Percentiles rank a stretch among this genome's conserved stretches.
Conservation (phyloP, 2,113 vertebrate genomes). For the Cololabis saira region DNA sequence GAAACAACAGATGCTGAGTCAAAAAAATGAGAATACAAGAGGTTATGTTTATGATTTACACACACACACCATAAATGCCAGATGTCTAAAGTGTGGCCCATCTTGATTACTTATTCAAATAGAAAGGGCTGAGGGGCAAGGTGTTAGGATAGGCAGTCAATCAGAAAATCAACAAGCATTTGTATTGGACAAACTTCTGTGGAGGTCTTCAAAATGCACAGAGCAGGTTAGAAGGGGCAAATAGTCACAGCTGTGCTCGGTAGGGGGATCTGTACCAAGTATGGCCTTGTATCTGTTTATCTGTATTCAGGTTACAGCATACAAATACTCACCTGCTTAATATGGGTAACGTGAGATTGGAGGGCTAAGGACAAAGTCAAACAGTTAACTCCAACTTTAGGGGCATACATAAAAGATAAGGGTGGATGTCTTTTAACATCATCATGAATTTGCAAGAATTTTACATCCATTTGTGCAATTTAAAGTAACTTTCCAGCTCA, state of each 20-base stretch:
- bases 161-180: too few relatives aligned
- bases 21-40: slow-evolving; percentile 10
- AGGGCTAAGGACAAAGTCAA: slow-evolving; percentile 51
- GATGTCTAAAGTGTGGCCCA: slow-evolving; percentile 15
- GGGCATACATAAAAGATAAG: slow-evolving; percentile 15
- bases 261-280: slow-evolving; percentile 32
- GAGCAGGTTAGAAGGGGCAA: slow-evolving; percentile 38
- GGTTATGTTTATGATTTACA: slow-evolving; percentile 19
- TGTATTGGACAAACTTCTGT: neutral
- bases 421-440: neutral
- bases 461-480: too few relatives aligned
- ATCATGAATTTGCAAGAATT: too few relatives aligned
- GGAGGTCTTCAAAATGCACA: slow-evolving; percentile 17
- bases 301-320: slow-evolving; percentile 45
- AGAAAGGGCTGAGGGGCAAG: neutral
- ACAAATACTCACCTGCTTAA: slow-evolving; percentile 55
- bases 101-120: slow-evolving; percentile 19
- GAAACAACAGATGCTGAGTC: slow-evolving; percentile 59
- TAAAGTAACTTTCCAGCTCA: too few relatives aligned
- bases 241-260: slow-evolving; percentile 55
- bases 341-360: slow-evolving; percentile 31
- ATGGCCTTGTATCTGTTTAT: slow-evolving; percentile 56
- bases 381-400: slow-evolving; percentile 46
- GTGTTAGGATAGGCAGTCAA: too few relatives aligned
- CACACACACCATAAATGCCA: slow-evolving; percentile 8